Base-by-base conservation (phyloP, 2,888 invertebrate genomes). In the Microctonus hyperodae region DNA sequence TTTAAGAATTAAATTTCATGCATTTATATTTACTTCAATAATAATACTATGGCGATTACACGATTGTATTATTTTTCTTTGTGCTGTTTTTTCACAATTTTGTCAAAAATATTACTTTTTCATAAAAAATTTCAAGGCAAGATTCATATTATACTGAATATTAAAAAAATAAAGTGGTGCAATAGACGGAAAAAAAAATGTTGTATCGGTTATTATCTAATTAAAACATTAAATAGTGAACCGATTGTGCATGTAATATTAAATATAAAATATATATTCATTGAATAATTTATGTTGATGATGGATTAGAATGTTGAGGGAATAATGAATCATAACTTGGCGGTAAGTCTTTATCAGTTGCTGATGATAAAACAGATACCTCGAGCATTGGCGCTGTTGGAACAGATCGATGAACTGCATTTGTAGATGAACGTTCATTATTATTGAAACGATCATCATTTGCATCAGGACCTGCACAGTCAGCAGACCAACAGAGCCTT, bases 241-340 rank as follows among this genome's bases (percentile, higher is more conserved):
- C 67, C 40, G 13, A 67, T 58, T 37, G 58, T 22, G 58, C 11
- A 58, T 35, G 13, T 22, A 22, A n/a, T 20, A 37, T 22, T 33
- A 16, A 33, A 16, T 22, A 22, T 37, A 2, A 22, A 33, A 1
- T 16, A 22, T n/a, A n/a, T n/a, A n/a, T 9, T 35, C 13, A 33
- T 22, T 7, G 9, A 69, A 22, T 64, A n/a, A 20, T 65, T 76
- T 72, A 76, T 69, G 78, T 73, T 68, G 76, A 74, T 51, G 75
- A 69, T 65, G 79, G 69, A 74, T 76, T 77, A 40, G 77, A 68
- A 69, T 77, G 79, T 68, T 81, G 79, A 1, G 88, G 88, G 74
- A 88, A 88, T 58, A 88, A 76, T 53, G 87, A 87, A 65, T 88
- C 87, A 70, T 88, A 88, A 44, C 87, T 86, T 6, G 88, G 88